These are phyloP conservation scores for Dendrophyllia cribrosa DNA, from an alignment of 64 coral and sea anemone genomes.

Conservation along the genomic window DNA sequence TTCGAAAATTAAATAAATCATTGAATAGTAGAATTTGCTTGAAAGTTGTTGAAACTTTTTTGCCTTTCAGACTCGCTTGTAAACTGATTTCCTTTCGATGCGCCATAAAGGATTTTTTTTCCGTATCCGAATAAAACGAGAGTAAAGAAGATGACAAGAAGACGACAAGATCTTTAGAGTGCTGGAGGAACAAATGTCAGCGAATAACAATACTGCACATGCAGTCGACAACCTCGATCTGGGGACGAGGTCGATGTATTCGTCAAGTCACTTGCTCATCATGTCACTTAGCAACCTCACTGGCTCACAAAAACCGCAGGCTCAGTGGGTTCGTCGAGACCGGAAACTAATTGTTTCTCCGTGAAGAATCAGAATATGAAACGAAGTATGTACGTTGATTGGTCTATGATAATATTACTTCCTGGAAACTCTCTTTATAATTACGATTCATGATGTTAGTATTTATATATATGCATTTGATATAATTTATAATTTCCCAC, in stretches of 20 bases:
- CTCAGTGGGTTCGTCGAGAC: no score
- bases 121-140: no score
- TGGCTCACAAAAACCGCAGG: no score
- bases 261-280: no score
- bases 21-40: no score
- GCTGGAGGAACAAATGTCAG: background rate
- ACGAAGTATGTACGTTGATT: no score
- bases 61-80: no score
- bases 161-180: background rate
- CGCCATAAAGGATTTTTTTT: no score
- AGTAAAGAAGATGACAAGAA: no score
- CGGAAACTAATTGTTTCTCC: background rate
- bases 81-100: no score
- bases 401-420: background rate
- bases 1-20: no score
- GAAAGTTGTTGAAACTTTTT: no score
- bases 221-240: background rate
- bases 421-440: background rate
- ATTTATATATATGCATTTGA: background rate
- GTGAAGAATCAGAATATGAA: background rate
- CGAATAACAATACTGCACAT: background rate
- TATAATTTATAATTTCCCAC: background rate
- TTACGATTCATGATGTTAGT: background rate
- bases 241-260: background rate
- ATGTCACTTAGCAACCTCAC: background rate